Evolutionary conservation across 2,113 vertebrate genomes (phyloP).

Genomic region (Panurus biarmicus): DNA sequence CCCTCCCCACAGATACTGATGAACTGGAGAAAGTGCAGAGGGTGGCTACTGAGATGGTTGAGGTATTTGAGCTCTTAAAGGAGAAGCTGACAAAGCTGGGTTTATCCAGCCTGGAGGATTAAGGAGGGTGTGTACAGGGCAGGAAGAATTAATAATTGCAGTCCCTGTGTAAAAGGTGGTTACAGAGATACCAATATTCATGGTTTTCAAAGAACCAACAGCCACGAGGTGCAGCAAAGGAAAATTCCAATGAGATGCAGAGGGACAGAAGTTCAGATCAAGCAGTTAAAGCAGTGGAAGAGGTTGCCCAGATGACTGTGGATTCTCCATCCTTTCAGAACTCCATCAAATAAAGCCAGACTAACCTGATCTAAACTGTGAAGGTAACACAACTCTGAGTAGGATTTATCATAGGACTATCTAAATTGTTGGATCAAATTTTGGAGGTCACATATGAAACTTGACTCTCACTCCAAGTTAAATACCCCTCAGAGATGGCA

Average conservation of each 20-base stretch:
- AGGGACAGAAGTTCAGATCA: background rate
- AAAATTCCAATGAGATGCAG: background rate
- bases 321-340: background rate
- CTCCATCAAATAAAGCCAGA: background rate
- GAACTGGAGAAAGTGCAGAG: background rate
- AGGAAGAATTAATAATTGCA: background rate
- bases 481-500: background rate
- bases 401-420: background rate
- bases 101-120: background rate
- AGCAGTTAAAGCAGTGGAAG: background rate
- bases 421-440: background rate
- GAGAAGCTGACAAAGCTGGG: background rate
- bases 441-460: background rate
- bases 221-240: background rate
- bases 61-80: background rate
- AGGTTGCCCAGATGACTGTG: background rate
- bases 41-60: background rate
- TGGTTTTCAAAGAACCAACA: background rate
- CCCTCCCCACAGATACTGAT: background rate
- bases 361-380: background rate
- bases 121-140: background rate
- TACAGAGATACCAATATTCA: background rate
- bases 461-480: background rate
- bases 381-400: background rate
- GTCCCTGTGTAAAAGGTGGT: background rate